Percentiles rank a stretch among this genome's conserved stretches.
Evolutionary conservation across 2,888 invertebrate genomes (phyloP).

Genomic region (Ormyrus labotus): DNA sequence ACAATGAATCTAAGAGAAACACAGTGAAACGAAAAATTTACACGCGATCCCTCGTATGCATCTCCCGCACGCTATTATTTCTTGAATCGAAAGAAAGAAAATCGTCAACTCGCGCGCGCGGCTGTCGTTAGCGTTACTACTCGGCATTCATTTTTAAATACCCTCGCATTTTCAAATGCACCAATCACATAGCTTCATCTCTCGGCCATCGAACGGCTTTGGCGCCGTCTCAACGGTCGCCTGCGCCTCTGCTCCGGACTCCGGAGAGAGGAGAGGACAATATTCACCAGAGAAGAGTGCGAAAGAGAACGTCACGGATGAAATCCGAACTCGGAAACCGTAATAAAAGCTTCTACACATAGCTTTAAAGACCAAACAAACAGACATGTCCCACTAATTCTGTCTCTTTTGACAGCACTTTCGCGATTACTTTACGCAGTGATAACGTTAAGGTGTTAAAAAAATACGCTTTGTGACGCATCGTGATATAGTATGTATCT

Average conservation of each 20-base stretch:
- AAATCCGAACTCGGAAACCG: constrained; percentile 6
- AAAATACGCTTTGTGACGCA: constrained; percentile 12
- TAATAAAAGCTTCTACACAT: neutral
- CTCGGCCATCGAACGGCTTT: neutral
- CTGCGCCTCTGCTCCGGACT: neutral
- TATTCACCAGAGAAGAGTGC: neutral
- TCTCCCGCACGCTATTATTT: neutral
- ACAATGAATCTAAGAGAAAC: no score
- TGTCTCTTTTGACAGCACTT: neutral
- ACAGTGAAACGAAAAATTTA: neutral
- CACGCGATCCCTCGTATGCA: neutral
- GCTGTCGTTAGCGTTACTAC: constrained; percentile 4
- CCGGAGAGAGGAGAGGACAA: constrained; percentile 1
- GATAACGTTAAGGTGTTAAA: constrained; percentile 1
- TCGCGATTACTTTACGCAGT: constrained; percentile 3
- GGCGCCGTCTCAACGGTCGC: constrained; percentile 7
- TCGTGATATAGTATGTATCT: constrained; percentile 25
- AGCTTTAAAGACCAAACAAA: constrained; percentile 30
- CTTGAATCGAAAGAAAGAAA: no score
- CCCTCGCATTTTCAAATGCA: constrained; percentile 57
- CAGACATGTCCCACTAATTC: constrained; percentile 24
- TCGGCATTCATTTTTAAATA: constrained; percentile 61
- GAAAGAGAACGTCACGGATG: constrained; percentile 14
- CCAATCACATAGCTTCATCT: constrained; percentile 36
- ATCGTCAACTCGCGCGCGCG: neutral